Percentiles rank a stretch among this genome's conserved stretches.
These are phyloP conservation scores for Pygoscelis adeliae DNA, from an alignment of 2,113 vertebrate species.

Conservation along the genomic window DNA sequence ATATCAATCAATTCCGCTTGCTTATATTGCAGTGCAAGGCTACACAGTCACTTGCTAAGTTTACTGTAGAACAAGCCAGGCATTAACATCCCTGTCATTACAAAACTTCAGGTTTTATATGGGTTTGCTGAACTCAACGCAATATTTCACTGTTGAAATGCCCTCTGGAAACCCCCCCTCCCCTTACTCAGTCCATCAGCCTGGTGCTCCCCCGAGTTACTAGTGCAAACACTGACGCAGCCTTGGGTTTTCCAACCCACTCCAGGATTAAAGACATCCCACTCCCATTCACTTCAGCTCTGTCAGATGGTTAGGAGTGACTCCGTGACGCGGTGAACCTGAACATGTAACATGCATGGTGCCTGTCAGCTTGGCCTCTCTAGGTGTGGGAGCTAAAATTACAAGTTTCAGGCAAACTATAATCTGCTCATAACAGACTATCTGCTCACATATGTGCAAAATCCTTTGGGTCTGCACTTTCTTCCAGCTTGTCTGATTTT, in stretches of 20 bases:
- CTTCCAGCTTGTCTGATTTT: neutral
- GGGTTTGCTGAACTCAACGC: neutral
- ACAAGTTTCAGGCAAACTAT: neutral
- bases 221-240: neutral
- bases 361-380: neutral
- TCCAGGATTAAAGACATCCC: neutral
- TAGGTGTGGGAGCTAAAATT: neutral
- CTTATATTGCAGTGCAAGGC: neutral
- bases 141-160: neutral
- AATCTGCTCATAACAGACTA: neutral
- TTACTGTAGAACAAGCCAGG: neutral
- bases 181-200: neutral
- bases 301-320: neutral
- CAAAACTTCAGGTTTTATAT: neutral
- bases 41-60: neutral
- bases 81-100: neutral
- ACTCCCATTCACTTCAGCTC: neutral
- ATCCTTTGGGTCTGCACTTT: neutral
- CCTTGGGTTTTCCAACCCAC: neutral
- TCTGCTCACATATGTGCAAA: neutral
- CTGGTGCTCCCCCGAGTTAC: neutral
- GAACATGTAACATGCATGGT: rapidly evolving
- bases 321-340: neutral
- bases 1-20: neutral
- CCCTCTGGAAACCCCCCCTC: neutral